Evolutionary conservation across 2,888 invertebrate genomes (phyloP), one percentile per base, ranked within the genome.

Genomic region (Blera fallax): DNA sequence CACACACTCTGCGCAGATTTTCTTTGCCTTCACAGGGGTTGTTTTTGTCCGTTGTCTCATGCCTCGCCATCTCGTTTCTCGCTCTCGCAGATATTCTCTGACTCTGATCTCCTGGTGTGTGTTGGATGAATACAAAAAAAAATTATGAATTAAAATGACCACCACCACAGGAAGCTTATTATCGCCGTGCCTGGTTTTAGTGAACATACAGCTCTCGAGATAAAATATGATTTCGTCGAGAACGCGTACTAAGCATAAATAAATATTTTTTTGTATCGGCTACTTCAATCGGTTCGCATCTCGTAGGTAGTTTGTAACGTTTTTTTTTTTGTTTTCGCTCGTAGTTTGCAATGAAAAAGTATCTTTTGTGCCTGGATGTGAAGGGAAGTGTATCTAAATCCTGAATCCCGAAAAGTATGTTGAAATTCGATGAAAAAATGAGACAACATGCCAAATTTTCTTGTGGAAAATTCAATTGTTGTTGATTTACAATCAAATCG

Each of bases 141-240:
- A 74, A 60, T 45, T 78, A 72, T 82, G 65, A 82, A 72, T 70
- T 76, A 58, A 81, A 70, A 76, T 82, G 72, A 83, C 78, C 65
- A 60, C 58, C 34, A 27, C 10, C 18, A 18, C 40, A 72, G 58
- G 77, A 65, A 77, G 65, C 45, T 72, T 77, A 52, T 60, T 77
- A 54, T 67, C 50, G 32, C 50, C 18, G n/a, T n/a, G 27, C 54
- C 43, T 14, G 74, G 24, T 16, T 18, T 24, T 54, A 50, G 27
- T 21, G 11, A 50, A 60, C 37, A 40, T 7, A 50, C n/a, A 14
- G 56, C 37, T 45, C 18, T 21, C 37, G 10, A 27, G 24, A 70
- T 67, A 62, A 77, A 18, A 58, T 37, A 45, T 72, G 18, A 50
- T 58, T 50, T 24, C n/a, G n/a, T n/a, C n/a, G n/a, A n/a, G n/a